Conservation (phyloP, 2,888 invertebrate species). For the Tetragonisca angustula region DNA sequence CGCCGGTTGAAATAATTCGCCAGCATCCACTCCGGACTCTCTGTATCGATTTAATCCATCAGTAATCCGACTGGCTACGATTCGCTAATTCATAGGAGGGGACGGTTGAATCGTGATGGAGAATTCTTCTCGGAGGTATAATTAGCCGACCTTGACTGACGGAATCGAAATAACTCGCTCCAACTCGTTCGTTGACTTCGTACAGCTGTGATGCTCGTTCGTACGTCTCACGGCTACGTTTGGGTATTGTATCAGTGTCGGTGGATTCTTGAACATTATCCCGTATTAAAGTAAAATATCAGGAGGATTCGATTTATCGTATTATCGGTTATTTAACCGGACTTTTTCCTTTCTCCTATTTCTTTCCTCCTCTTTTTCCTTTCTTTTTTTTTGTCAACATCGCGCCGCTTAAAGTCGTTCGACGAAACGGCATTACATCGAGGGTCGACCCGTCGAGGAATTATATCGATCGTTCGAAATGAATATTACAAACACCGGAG, state of each 20-base stretch:
- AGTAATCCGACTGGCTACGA: neutral
- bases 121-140: neutral
- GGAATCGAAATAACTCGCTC: constrained; percentile 8
- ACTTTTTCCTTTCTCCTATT: neutral
- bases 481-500: constrained; percentile 17
- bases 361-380: neutral
- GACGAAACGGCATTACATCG: neutral
- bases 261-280: neutral
- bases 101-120: neutral
- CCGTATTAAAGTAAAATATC: neutral
- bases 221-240: neutral
- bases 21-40: too few species aligned
- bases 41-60: too few species aligned
- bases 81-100: neutral
- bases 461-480: neutral
- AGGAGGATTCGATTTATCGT: neutral
- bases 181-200: neutral
- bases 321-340: constrained; percentile 26
- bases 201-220: neutral
- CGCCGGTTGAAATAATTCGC: neutral
- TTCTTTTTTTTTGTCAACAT: neutral
- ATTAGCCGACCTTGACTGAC: constrained; percentile 7
- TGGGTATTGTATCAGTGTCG: neutral
- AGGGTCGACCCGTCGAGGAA: neutral
- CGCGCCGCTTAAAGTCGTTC: neutral